A percentile compares a stretch with the other conserved stretches of the same genome.
phyloP scores from a whole-genome alignment of 1,140 invertebrate species.

The Branchinecta lynchi region DNA sequence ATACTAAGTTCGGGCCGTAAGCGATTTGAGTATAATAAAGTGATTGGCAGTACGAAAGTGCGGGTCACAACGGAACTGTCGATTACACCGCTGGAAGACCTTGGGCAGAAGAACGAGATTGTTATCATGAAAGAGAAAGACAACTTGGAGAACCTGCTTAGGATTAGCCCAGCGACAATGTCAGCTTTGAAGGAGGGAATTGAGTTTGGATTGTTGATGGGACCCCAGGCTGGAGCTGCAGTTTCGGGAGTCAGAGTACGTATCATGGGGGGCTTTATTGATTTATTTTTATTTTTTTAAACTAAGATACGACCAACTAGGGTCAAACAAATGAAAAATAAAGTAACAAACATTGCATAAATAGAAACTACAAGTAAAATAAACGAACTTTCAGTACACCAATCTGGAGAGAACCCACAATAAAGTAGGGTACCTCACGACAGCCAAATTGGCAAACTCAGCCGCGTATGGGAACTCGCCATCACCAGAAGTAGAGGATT shows the following conservation, averaged over 20 bases:
- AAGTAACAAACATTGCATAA: too few relatives aligned
- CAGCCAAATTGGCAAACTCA: too few relatives aligned
- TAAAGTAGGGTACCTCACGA: too few relatives aligned
- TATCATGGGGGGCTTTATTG: background rate
- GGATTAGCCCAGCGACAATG: conserved; percentile 42
- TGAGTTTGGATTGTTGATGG: conserved; percentile 23
- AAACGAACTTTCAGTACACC: too few relatives aligned
- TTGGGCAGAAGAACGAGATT: conserved; percentile 22
- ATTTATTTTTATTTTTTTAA: too few relatives aligned
- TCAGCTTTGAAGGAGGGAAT: conserved; percentile 45
- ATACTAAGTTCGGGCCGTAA: conserved; percentile 37
- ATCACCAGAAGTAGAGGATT: too few relatives aligned
- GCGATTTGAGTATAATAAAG: conserved; percentile 44
- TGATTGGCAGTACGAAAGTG: conserved; percentile 14
- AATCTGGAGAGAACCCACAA: too few relatives aligned
- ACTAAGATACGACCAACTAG: too few relatives aligned
- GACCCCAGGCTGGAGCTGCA: background rate
- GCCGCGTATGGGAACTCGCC: too few relatives aligned
- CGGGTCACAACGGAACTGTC: conserved; percentile 17
- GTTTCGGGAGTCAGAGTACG: background rate
- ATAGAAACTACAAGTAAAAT: too few relatives aligned
- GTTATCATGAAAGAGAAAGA: conserved; percentile 31
- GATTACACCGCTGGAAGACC: conserved; percentile 15
- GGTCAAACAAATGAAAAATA: too few relatives aligned
- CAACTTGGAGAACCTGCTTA: conserved; percentile 42